Base-by-base conservation (phyloP, 2,113 vertebrate genomes). In the Nematolebias whitei region DNA sequence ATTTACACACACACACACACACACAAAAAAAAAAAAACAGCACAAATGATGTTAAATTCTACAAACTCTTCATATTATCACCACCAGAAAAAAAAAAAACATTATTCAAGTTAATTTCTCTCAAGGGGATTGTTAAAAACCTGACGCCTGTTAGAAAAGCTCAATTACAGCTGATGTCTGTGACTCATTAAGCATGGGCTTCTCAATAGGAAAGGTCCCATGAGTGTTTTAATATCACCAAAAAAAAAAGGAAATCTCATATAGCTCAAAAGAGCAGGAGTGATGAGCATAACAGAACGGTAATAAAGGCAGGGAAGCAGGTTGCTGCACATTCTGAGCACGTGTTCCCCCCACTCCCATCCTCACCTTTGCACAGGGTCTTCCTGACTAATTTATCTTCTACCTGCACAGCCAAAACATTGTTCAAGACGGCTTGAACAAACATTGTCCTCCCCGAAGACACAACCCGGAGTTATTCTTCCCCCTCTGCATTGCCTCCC, bases 361-460 rank as follows among this genome's bases (percentile, higher is more conserved):
- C 43, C 8, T 58, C 74, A 68, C 75, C 59, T 51, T 55, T 10
- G 9, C 14, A 0, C 50, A 1, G 6, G 52, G n/a, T 78, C 66
- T 80, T 60, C 63, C 58, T 19, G 54, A 63, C 59, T 74, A 82
- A 86, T 88, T 85, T 82, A 78, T 82, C 72, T 80, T 64, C 40
- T 85, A 86, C 82, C 82, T 68, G 79, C 79, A 75, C 74, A 78
- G 62, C 72, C 60, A 82, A 76, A 90, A 86, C 87, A 89, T 87
- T 76, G 78, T 83, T 88, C 63, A 78, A 53, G 74, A 69, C 26
- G 2, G 56, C 76, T 83, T 81, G 87, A 87, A 71, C 76, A 85
- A 87, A 87, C 78, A 63, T 18, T 7, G 59, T 55, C 58, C 71
- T 74, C 73, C 49, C 63, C 44, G 52, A 87, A 84, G 70, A 74